These are phyloP conservation scores for Lichenostomus cassidix DNA, from an alignment of 2,113 vertebrate species.

Conservation along the genomic window DNA sequence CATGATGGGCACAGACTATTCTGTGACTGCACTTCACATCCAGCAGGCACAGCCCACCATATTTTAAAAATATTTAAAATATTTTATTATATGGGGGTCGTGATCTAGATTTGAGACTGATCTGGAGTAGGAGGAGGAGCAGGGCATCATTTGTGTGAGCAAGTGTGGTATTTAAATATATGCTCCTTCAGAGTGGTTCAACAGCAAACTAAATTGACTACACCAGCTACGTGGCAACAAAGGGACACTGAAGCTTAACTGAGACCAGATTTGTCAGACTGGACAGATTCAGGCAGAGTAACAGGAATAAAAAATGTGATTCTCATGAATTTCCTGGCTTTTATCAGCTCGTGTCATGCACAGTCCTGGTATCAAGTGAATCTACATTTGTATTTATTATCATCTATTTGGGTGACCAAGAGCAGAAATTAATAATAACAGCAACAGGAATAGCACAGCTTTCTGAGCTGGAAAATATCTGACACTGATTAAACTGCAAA, in stretches of 20 bases:
- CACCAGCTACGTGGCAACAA: background rate
- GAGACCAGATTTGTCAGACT: background rate
- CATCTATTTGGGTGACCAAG: background rate
- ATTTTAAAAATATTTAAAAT: too few species aligned
- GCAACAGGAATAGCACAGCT: constrained; percentile 41
- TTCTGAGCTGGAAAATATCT: constrained; percentile 56
- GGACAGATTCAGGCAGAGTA: background rate
- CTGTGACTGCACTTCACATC: rapidly evolving
- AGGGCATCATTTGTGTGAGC: background rate
- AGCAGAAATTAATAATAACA: constrained; percentile 52
- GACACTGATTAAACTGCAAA: constrained; percentile 62
- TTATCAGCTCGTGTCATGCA: background rate
- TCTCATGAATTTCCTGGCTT: background rate
- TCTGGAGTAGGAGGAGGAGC: background rate
- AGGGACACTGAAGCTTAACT: background rate
- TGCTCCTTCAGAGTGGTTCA: background rate
- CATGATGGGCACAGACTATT: background rate
- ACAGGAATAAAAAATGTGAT: background rate
- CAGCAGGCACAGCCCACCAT: background rate
- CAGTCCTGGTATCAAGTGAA: constrained; percentile 23
- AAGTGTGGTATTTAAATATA: background rate
- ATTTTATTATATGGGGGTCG: rapidly evolving
- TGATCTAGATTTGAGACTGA: background rate
- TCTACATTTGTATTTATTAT: constrained; percentile 29
- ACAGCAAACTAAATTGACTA: background rate